A percentile compares a stretch with the other conserved stretches of the same genome.
Evolutionary conservation across 1,140 invertebrate genomes (phyloP).

Genomic region (Amphibalanus amphitrite): DNA sequence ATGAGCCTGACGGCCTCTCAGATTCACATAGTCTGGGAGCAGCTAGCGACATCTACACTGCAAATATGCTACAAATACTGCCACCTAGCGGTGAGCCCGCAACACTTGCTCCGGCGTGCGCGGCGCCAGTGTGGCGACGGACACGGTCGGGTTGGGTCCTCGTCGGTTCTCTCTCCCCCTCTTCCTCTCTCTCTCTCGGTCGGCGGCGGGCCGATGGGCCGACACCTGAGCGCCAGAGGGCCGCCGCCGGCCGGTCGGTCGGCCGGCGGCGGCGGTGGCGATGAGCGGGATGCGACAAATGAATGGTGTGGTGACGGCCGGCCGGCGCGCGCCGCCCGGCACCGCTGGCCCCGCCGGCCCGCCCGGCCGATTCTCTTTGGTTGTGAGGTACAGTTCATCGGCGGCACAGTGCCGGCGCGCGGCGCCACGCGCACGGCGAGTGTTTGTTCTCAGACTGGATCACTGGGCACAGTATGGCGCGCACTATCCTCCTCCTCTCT

Average conservation of each 20-base stretch:
- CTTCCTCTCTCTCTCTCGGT: too few species aligned
- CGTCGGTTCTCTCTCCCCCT: too few species aligned
- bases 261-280: not conserved
- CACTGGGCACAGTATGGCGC: not conserved
- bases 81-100: not conserved
- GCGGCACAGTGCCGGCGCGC: not conserved
- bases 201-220: too few species aligned
- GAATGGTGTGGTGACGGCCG: not conserved
- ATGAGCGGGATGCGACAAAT: not conserved
- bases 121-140: not conserved
- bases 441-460: not conserved
- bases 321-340: too few species aligned
- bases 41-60: not conserved
- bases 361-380: not conserved
- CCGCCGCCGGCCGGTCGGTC: too few species aligned
- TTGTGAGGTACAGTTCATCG: not conserved
- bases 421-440: not conserved
- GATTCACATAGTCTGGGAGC: not conserved
- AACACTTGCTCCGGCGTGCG: slow-evolving; percentile 1
- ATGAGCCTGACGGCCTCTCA: not conserved
- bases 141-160: not conserved
- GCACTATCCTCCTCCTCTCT: too few species aligned
- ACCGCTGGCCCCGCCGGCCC: too few species aligned
- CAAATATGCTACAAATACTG: not conserved
- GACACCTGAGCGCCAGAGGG: too few species aligned